phyloP scores from a whole-genome alignment of 2,888 invertebrate genomes.

The Apantesis nais region DNA sequence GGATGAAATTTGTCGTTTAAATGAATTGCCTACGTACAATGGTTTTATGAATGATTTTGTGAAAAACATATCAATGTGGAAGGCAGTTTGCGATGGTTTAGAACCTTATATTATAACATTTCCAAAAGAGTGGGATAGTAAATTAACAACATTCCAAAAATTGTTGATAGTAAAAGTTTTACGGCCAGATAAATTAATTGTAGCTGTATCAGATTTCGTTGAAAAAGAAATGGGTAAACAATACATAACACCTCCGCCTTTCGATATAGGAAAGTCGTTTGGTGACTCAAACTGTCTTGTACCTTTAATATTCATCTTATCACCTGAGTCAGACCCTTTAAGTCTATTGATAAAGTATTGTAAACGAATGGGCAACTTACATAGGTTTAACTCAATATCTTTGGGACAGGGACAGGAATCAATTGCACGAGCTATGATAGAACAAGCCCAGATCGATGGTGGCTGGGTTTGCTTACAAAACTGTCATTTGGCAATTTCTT shows the following conservation, averaged over 20 bases:
- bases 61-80: constrained; percentile 84
- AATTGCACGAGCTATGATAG: constrained; percentile 89
- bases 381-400: constrained; percentile 90
- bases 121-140: constrained; percentile 88
- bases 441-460: constrained; percentile 88
- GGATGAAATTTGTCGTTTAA: constrained; percentile 91
- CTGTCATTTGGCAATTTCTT: constrained; percentile 93
- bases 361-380: constrained; percentile 88
- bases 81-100: constrained; percentile 87
- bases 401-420: constrained; percentile 93
- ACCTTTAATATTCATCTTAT: constrained; percentile 92
- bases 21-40: constrained; percentile 81
- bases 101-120: constrained; percentile 87
- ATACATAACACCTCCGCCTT: constrained; percentile 91
- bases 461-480: constrained; percentile 95
- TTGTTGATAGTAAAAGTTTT: constrained; percentile 89
- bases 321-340: constrained; percentile 94
- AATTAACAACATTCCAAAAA: constrained; percentile 88
- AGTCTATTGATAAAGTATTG: constrained; percentile 91
- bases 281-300: constrained; percentile 90
- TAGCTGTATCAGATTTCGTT: constrained; percentile 87
- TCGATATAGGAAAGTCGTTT: constrained; percentile 91
- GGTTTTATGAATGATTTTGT: constrained; percentile 85
- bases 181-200: constrained; percentile 90
- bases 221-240: constrained; percentile 89